These are phyloP conservation scores for Phlogophora meticulosa DNA, from an alignment of 2,888 invertebrate genomes.

Conservation along the genomic window DNA sequence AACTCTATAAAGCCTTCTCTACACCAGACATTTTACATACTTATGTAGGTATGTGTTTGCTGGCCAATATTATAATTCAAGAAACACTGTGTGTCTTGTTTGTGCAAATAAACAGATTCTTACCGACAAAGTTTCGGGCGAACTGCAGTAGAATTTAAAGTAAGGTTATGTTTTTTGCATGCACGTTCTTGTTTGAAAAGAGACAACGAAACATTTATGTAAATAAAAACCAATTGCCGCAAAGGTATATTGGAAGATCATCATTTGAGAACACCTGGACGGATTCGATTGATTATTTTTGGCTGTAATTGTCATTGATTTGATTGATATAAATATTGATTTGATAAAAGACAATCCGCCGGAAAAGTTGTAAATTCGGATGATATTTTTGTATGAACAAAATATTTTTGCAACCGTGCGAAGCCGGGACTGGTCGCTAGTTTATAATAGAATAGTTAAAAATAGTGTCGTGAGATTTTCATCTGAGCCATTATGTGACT, in stretches of 20 bases:
- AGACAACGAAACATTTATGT: neutral
- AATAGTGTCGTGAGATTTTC: conserved; percentile 24
- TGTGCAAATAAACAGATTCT: conserved; percentile 46
- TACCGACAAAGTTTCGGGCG: conserved; percentile 46
- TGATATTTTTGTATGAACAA: no score
- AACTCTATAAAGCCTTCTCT: conserved; percentile 6
- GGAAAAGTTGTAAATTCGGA: no score
- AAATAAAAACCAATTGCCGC: no score
- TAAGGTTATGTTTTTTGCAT: conserved; percentile 19
- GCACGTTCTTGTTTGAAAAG: conserved; percentile 25
- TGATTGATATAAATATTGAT: no score
- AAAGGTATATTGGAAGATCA: no score
- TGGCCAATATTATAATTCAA: conserved; percentile 49
- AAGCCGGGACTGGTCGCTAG: no score
- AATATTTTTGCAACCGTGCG: no score
- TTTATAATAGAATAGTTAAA: neutral
- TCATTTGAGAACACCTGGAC: no score
- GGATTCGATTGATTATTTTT: no score
- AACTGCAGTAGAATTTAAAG: conserved; percentile 47
- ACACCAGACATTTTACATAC: conserved; percentile 21
- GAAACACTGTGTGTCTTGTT: conserved; percentile 42
- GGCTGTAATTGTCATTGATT: no score
- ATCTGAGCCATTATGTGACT: conserved; percentile 45
- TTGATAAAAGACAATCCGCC: no score
- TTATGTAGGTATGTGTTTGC: conserved; percentile 3